Evolutionary conservation across 2,888 invertebrate species (phyloP).

Genomic region (Crepidodera aurea): DNA sequence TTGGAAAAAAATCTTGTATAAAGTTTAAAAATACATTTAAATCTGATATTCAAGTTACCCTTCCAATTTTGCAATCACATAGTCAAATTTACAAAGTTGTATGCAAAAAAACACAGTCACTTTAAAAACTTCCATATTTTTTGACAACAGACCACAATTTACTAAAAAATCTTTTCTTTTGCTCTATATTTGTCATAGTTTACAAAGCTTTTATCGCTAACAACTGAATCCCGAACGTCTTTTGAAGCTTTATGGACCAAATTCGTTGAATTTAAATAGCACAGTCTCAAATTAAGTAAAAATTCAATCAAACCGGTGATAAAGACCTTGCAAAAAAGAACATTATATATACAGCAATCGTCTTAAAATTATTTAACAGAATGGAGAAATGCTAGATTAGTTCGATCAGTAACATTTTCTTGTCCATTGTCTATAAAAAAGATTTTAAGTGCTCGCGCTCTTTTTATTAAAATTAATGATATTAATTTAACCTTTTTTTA

Average conservation of each 20-base stretch:
- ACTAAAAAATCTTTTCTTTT: not conserved
- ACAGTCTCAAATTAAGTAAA: too few relatives aligned
- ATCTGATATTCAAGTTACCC: conserved; percentile 28
- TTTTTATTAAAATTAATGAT: conserved; percentile 2
- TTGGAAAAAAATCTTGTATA: conserved; percentile 8
- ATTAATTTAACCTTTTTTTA: conserved; percentile 13
- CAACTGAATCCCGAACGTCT: too few relatives aligned
- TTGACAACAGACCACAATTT: not conserved
- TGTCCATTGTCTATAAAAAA: too few relatives aligned
- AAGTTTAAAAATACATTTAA: conserved; percentile 21
- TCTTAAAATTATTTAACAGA: not conserved
- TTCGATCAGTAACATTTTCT: too few relatives aligned
- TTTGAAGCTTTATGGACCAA: too few relatives aligned
- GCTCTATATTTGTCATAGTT: too few relatives aligned
- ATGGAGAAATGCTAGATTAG: too few relatives aligned
- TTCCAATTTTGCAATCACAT: conserved; percentile 16
- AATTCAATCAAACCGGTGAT: too few relatives aligned
- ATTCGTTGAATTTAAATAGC: too few relatives aligned
- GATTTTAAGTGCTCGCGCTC: not conserved
- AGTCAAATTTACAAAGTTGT: conserved; percentile 8
- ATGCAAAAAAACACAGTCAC: not conserved
- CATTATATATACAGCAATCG: too few relatives aligned
- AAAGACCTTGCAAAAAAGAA: too few relatives aligned
- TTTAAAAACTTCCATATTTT: not conserved
- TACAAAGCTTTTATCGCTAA: too few relatives aligned